Base-by-base conservation (phyloP, 2,113 vertebrate species). In the Felis catus region DNA sequence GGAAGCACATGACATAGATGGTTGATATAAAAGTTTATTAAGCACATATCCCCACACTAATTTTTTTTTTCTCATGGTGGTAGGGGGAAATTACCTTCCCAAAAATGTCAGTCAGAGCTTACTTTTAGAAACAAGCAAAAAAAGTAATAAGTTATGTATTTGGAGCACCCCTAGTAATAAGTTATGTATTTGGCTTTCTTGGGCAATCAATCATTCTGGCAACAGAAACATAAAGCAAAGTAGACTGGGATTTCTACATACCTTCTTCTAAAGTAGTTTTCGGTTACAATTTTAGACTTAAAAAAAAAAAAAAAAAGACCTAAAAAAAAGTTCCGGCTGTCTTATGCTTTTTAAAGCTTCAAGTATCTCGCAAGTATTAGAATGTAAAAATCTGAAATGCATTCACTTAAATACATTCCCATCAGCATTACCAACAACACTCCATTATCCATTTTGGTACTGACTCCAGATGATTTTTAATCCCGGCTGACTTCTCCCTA, bases 401-500 rank as follows among this genome's bases (percentile, higher is more conserved):
- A 92, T 63, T 97, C 96, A 95, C 76, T 97, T 96, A 95, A 91
- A 97, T 65, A 90, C 0, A 3, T 71, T 90, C 70, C 88, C 51
- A 12, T 97, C 87, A 92, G 63, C 92, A 93, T 92, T 87, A 97
- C 73, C 95, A 96, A 79, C 82, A 90, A 89, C 6, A 0, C 53
- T 97, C 94, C 66, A 96, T 97, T 96, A 97, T 95, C 81, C 90
- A 94, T 96, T 94, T 55, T 66, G 61, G 81, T 97, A 86, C 66
- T 89, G 91, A 93, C 88, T 98, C 97, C 92, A 97, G 95, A 92
- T 97, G 95, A 96, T 96, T 97, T 96, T 96, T 97, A 96, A 97
- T 96, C 95, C 92, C 9, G 16, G 90, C 97, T 97, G 97, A 96
- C 80, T 95, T 96, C 80, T 95, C 95, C 92, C 78, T 97, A 96